phyloP scores from a whole-genome alignment of 2,888 invertebrate species.

The Antitype chi region DNA sequence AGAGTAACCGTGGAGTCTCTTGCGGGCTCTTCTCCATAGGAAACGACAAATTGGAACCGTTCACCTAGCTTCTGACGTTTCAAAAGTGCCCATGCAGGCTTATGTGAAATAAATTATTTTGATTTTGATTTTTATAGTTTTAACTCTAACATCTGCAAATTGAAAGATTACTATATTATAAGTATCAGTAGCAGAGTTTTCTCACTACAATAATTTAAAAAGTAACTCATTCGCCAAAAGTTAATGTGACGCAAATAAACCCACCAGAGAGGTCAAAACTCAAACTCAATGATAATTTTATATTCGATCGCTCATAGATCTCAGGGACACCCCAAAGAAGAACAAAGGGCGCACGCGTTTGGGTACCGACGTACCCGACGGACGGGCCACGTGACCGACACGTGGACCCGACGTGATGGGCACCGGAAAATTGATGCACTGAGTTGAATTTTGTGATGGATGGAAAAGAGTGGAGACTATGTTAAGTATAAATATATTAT shows the following conservation, averaged over 20 bases:
- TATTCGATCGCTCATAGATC: slow-evolving; percentile 64
- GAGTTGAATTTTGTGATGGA: slow-evolving; percentile 61
- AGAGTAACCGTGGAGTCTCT: too few relatives aligned
- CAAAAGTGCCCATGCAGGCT: too few relatives aligned
- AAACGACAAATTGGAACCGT: too few relatives aligned
- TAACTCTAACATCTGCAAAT: too few relatives aligned
- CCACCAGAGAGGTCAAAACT: slow-evolving; percentile 59
- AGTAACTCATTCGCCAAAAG: slow-evolving; percentile 5
- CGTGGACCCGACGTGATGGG: slow-evolving; percentile 81
- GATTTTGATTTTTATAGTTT: too few relatives aligned
- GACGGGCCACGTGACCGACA: slow-evolving; percentile 82
- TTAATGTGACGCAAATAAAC: slow-evolving; percentile 48
- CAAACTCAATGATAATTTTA: slow-evolving; percentile 67
- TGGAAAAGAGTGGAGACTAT: slow-evolving; percentile 71
- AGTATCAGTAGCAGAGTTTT: neutral
- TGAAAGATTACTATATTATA: too few relatives aligned
- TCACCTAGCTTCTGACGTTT: too few relatives aligned
- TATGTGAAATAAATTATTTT: too few relatives aligned
- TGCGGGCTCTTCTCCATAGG: too few relatives aligned
- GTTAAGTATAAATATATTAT: neutral
- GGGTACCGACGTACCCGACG: slow-evolving; percentile 70
- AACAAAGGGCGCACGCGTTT: slow-evolving; percentile 66
- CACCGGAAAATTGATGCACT: slow-evolving; percentile 85
- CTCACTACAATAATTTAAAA: neutral
- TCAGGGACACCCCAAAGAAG: slow-evolving; percentile 62